Conservation (phyloP, 2,888 invertebrate species). For the Drosophila melanosoma region DNA sequence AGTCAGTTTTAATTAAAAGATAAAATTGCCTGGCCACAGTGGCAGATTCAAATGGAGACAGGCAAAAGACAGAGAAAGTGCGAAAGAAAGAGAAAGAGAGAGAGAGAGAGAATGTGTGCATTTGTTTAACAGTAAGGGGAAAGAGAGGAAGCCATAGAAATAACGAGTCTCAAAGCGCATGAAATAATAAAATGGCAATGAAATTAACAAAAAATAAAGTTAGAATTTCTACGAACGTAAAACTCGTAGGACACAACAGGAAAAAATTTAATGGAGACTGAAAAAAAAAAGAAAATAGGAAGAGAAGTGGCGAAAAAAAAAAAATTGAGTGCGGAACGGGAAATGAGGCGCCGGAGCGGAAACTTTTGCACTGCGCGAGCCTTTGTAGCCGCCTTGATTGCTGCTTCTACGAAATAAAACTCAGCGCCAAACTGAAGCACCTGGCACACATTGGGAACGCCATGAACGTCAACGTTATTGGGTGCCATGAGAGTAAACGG, state of each 20-base stretch:
- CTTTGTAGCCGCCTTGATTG: slow-evolving; percentile 72
- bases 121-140: not conserved
- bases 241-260: slow-evolving; percentile 21
- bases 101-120: not conserved
- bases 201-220: slow-evolving; percentile 68
- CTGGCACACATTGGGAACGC: slow-evolving; percentile 21
- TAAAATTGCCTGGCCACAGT: slow-evolving; percentile 64
- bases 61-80: not conserved
- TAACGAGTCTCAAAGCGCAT: slow-evolving; percentile 67
- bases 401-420: slow-evolving; percentile 41
- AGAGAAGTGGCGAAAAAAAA: slow-evolving; percentile 14
- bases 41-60: slow-evolving; percentile 20
- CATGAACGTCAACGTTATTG: slow-evolving; percentile 10
- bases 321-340: slow-evolving; percentile 40
- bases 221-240: slow-evolving; percentile 34
- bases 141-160: not conserved
- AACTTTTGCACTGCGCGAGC: slow-evolving; percentile 60
- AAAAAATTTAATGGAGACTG: slow-evolving; percentile 12
- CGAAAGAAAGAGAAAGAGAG: not conserved
- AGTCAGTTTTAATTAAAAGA: slow-evolving; percentile 79
- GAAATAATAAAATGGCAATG: slow-evolving; percentile 71
- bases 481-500: slow-evolving; percentile 23
- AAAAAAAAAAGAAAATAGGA: slow-evolving; percentile 11
- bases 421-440: slow-evolving; percentile 35
- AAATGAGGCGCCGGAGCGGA: slow-evolving; percentile 62